Evolutionary conservation across 2,888 invertebrate genomes (phyloP), one percentile per base, ranked within the genome.

Genomic region (Phalangium opilio): DNA sequence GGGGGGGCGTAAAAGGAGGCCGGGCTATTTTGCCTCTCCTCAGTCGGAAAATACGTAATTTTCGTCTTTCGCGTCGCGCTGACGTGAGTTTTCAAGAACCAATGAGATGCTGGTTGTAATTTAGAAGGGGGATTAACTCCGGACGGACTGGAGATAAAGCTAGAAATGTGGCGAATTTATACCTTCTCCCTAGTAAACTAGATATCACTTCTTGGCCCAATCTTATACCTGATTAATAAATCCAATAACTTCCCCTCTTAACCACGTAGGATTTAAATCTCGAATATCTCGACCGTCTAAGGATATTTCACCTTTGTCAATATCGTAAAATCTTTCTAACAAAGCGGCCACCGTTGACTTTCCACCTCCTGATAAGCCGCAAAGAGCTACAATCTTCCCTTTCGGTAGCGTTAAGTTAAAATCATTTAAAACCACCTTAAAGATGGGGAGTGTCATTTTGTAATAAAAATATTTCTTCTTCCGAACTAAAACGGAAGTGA

Each of bases 291-390:
- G 63, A 1, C 79, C 83, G 61, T 86, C 86, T 48, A 90, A 71
- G n/a, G 73, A 75, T 20, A 90, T 76, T 35, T 68, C 62, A 1
- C 90, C 90, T 0, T 67, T 60, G 52, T 76, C 69, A 0, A 82
- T 76, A 61, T 89, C 86, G 64, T 90, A 90, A 67, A 90, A 86
- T 59, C 83, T 78, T 69, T 95, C 91, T 41, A 96, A 67, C 35
- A 96, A 70, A 1, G 81, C 77, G 2, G 83, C 90, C 17, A 95
- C 77, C 0, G 95, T 96, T 0, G 90, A 90, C 70, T 96, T 96
- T 1, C 73, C 93, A 62, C 86, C 87, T 2, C 95, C 95, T 36
- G 90, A 91, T 0, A 84, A 76, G 1, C 95, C 90, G 21, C 91
- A 91, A 33, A 96, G 75, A 0, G 95, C 95, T 1, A 91, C 79